Conservation (phyloP, 1,140 invertebrate species). For the Drosophila seguyi region DNA sequence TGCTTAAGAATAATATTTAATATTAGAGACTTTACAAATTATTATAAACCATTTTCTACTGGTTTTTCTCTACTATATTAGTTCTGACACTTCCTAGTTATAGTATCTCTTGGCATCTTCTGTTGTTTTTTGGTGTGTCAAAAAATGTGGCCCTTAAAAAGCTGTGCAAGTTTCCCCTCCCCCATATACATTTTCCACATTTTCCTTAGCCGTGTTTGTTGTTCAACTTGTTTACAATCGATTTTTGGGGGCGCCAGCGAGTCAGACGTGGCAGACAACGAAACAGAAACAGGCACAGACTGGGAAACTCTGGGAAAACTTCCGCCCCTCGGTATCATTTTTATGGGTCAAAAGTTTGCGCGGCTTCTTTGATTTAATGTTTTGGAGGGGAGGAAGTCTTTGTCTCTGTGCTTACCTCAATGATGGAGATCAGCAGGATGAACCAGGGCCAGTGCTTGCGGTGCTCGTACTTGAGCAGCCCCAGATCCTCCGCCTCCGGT, state of each 20-base stretch:
- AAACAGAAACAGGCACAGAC: slow-evolving; percentile 29
- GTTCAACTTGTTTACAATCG: slow-evolving; percentile 80
- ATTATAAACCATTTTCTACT: too few species aligned
- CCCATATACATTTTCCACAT: slow-evolving; percentile 16
- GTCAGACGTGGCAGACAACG: slow-evolving; percentile 46
- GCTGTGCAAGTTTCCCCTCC: slow-evolving; percentile 12
- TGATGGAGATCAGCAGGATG: slow-evolving; percentile 93
- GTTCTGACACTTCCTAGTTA: slow-evolving; percentile 15
- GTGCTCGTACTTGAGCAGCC: slow-evolving; percentile 69
- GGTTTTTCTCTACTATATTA: too few species aligned
- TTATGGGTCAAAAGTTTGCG: slow-evolving; percentile 72
- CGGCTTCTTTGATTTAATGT: slow-evolving; percentile 50
- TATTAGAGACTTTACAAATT: too few species aligned
- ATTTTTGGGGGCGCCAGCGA: slow-evolving; percentile 82
- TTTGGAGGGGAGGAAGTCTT: neutral
- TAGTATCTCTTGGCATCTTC: slow-evolving; percentile 4
- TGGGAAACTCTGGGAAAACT: slow-evolving; percentile 30
- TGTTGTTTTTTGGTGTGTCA: neutral
- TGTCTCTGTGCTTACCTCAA: slow-evolving; percentile 90
- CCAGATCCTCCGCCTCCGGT: slow-evolving; percentile 54
- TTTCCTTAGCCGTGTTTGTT: slow-evolving; percentile 38
- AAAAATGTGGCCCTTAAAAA: slow-evolving; percentile 2
- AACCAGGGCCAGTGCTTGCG: slow-evolving; percentile 89
- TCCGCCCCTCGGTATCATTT: slow-evolving; percentile 61
- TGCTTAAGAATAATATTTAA: too few species aligned